phyloP scores from a whole-genome alignment of 2,888 invertebrate genomes.

The Cerastis leucographa region DNA sequence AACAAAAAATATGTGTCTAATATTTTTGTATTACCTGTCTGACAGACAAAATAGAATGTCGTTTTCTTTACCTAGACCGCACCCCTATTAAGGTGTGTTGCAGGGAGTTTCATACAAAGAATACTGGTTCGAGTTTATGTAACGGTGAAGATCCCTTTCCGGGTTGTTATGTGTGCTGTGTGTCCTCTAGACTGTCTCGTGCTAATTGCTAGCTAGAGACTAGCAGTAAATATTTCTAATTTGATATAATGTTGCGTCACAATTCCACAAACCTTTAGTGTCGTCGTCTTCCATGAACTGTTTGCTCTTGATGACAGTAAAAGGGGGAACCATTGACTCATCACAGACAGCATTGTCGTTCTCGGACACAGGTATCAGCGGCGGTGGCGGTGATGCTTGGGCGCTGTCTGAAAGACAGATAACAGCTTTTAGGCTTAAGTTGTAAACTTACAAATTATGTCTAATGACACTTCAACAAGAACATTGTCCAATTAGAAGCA shows the following conservation, averaged over 20 bases:
- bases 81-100: no score
- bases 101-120: no score
- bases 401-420: slow-evolving; percentile 14
- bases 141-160: no score
- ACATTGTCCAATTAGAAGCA: not conserved
- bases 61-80: no score
- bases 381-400: slow-evolving; percentile 32
- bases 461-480: not conserved
- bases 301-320: slow-evolving; percentile 79
- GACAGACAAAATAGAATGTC: no score
- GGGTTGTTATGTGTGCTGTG: no score
- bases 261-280: slow-evolving; percentile 69
- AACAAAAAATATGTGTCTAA: no score
- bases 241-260: not conserved
- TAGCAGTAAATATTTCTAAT: not conserved
- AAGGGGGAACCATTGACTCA: slow-evolving; percentile 70
- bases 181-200: not conserved
- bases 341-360: slow-evolving; percentile 46
- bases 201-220: not conserved
- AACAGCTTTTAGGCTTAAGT: not conserved
- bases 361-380: slow-evolving; percentile 14
- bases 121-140: no score
- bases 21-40: no score
- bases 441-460: not conserved
- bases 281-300: slow-evolving; percentile 77